Conservation (phyloP, 1,140 invertebrate species). For the Drosophila mauritiana region DNA sequence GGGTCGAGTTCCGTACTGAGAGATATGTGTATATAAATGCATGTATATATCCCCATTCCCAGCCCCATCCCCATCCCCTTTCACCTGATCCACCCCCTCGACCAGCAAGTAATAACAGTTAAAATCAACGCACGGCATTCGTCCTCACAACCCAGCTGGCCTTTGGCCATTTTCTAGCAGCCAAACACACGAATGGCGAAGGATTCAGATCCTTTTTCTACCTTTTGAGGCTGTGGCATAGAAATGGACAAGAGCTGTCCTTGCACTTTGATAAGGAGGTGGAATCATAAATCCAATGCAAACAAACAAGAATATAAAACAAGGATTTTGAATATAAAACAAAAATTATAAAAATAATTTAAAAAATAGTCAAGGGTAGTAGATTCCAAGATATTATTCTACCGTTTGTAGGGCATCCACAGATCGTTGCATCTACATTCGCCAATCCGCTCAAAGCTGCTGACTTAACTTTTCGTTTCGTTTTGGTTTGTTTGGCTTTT, state of each 20-base stretch:
- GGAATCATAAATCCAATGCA: neutral
- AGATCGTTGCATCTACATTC: neutral
- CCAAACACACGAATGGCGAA: constrained; percentile 5
- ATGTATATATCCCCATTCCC: neutral
- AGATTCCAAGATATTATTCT: too few species aligned
- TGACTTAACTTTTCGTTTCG: constrained; percentile 43
- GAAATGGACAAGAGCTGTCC: neutral
- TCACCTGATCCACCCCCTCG: constrained; percentile 9
- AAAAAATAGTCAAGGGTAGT: too few species aligned
- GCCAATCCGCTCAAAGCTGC: constrained; percentile 14
- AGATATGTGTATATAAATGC: constrained; percentile 49
- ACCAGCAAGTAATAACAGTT: constrained; percentile 68
- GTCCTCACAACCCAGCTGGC: constrained; percentile 59
- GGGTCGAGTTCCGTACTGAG: constrained; percentile 7
- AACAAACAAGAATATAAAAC: neutral
- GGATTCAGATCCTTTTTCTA: constrained; percentile 26
- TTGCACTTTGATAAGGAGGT: neutral
- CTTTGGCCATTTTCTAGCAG: constrained; percentile 61
- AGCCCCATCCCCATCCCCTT: too few species aligned
- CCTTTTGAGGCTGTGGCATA: constrained; percentile 4
- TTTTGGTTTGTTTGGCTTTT: constrained; percentile 34
- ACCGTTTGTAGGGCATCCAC: constrained; percentile 4
- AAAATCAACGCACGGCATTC: constrained; percentile 76
- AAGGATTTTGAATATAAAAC: neutral
- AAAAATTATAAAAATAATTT: too few species aligned